Evolutionary conservation across 2,113 vertebrate genomes (phyloP).

Genomic region (Synchiropus splendidus): DNA sequence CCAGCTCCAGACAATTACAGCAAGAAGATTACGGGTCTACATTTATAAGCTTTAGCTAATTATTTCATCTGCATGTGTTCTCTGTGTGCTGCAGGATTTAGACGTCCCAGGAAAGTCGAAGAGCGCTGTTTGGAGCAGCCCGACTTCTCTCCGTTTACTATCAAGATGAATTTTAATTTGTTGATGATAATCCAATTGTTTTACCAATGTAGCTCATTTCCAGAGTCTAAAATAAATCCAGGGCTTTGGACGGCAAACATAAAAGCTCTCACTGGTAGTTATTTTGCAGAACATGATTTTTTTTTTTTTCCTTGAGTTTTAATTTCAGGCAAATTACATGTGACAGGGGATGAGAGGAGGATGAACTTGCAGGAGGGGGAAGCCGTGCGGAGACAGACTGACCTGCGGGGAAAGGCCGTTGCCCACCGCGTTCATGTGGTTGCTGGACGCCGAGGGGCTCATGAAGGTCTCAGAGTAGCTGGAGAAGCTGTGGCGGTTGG

Average conservation of each 20-base stretch:
- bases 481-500: slow-evolving; percentile 89
- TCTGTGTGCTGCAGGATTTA: slow-evolving; percentile 53
- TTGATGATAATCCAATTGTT: slow-evolving; percentile 72
- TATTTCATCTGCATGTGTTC: slow-evolving; percentile 67
- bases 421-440: slow-evolving; percentile 96
- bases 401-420: slow-evolving; percentile 98
- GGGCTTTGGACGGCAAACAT: slow-evolving; percentile 52
- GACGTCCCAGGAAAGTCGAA: slow-evolving; percentile 64
- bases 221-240: slow-evolving; percentile 59
- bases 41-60: slow-evolving; percentile 71
- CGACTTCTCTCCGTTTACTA: slow-evolving; percentile 51
- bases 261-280: slow-evolving; percentile 55
- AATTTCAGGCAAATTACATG: slow-evolving; percentile 52
- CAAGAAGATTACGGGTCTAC: slow-evolving; percentile 63
- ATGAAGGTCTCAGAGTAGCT: slow-evolving; percentile 98
- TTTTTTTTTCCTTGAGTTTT: slow-evolving; percentile 34
- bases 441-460: slow-evolving; percentile 83
- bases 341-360: slow-evolving; percentile 8
- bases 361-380: neutral
- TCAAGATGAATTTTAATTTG: slow-evolving; percentile 71
- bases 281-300: slow-evolving; percentile 52
- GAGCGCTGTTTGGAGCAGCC: slow-evolving; percentile 56
- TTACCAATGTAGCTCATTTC: slow-evolving; percentile 67
- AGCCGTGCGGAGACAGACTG: slow-evolving; percentile 25
- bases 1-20: slow-evolving; percentile 61